Base-by-base conservation (phyloP, 2,888 invertebrate genomes). In the Lasiommata megera region DNA sequence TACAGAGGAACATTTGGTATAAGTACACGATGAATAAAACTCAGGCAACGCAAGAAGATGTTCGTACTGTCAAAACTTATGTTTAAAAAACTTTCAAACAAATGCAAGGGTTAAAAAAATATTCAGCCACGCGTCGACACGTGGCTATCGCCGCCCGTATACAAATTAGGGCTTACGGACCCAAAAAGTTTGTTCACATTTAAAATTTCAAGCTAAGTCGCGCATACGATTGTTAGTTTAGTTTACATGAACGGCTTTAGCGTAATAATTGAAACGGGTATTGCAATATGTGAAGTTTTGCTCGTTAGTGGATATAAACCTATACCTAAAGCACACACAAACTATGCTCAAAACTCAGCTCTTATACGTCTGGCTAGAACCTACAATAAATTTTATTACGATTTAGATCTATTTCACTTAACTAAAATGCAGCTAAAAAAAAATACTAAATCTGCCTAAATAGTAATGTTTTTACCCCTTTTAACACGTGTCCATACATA, bases 161-260 rank as follows among this genome's bases (percentile, higher is more conserved):
- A 88, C 89, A 89, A 89, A 88, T 88, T 73, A 85, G 77, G 84
- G 88, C 84, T 88, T 87, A 87, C 58, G 67, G 61, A 62, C 76
- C 74, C 74, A 72, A 77, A 75, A 76, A 77, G 71, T 73, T 73
- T 74, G 46, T 69, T 40, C 51, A 68, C 67, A 71, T 73, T 74
- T 77, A 77, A 75, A 76, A 76, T 74, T 71, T 73, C 62, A 64
- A 71, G 73, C 72, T 77, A 78, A 87, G 78, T 81, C 84, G 73
- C 79, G 88, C 87, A 88, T 88, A 86, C 74, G 80, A 76, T 84
- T 85, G 87, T 84, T 86, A 80, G 85, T 82, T 88, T 87, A 85
- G 79, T 74, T 58, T 70, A 64, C 62, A 60, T 65, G 64, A 62
- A 62, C 69, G 69, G 62, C 61, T 69, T 61, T 66, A 63, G 74